phyloP scores from a whole-genome alignment of 2,888 invertebrate genomes.

The Dynastes maya region DNA sequence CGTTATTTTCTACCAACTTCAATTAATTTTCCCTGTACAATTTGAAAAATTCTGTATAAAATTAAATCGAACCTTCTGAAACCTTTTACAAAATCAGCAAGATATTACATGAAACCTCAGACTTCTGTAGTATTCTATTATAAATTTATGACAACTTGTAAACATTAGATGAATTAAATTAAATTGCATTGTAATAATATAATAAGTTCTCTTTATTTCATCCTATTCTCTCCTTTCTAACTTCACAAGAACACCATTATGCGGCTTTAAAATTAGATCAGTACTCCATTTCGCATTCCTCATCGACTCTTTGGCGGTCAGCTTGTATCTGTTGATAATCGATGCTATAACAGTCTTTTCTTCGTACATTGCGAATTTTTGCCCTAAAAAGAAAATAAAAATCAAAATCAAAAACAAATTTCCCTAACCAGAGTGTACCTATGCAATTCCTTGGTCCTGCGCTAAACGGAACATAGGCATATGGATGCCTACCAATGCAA shows the following conservation, averaged over 20 bases:
- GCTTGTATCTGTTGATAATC: conserved; percentile 57
- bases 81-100: neutral
- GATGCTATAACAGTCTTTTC: conserved; percentile 58
- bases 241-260: conserved; percentile 58
- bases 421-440: neutral
- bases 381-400: conserved; percentile 53
- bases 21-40: too few species aligned
- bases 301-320: conserved; percentile 56
- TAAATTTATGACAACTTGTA: neutral
- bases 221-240: conserved; percentile 51
- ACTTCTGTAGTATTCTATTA: neutral
- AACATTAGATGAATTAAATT: neutral
- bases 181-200: neutral
- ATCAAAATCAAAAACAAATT: neutral
- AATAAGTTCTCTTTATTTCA: neutral
- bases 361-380: conserved; percentile 60
- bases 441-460: conserved; percentile 47
- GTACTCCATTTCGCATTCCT: conserved; percentile 54
- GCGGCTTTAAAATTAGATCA: conserved; percentile 54
- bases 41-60: too few species aligned
- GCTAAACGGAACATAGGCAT: conserved; percentile 42
- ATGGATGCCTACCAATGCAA: conserved; percentile 59
- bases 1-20: too few species aligned
- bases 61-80: neutral
- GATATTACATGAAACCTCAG: neutral